Evolutionary conservation across 2,888 invertebrate genomes (phyloP), one percentile per base, ranked within the genome.

Genomic region (Andrena chrysosceles): DNA sequence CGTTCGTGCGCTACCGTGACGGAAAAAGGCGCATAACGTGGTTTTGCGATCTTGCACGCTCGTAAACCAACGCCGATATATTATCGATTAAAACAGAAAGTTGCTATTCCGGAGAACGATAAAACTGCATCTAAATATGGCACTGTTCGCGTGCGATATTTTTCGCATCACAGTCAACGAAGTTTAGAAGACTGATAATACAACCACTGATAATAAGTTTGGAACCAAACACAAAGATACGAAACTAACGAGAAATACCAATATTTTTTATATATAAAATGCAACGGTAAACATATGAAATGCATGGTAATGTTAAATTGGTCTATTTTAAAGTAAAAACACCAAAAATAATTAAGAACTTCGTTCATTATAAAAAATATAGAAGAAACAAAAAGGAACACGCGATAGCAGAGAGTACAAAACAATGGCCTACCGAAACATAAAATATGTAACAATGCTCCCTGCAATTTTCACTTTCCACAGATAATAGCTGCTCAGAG

Each of bases 391-490:
- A 26, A 62, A 33, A n/a, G 5, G 13, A 60, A 23, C n/a, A 52
- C 33, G 35, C 48, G 13, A 56, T 5, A 59, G 2, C n/a, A 7
- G 20, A 64, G 69, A 67, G 20, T n/a, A 29, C 20, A 33, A 49
- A 63, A 71, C 59, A 67, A 66, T 63, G 54, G 42, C 20, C 76
- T 66, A 76, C 63, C 35, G 69, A 49, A 54, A 64, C 52, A 60
- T 68, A n/a, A 35, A 35, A n/a, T 29, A 26, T 52, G 35, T 29
- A 63, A 62, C 77, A 81, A 83, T 85, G 73, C 60, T 81, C 71
- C 88, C 91, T 92, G 90, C 92, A 92, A 93, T 92, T 92, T 92
- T 91, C 89, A 91, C 91, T 91, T 92, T 91, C 89, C 89, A 88
- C 79, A 68, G 86, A 89, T 91, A 91, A 92, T 92, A 91, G 90